Evolutionary conservation across 2,113 vertebrate species (phyloP), one percentile per base, ranked within the genome.

Genomic region (Coreoperca whiteheadi): DNA sequence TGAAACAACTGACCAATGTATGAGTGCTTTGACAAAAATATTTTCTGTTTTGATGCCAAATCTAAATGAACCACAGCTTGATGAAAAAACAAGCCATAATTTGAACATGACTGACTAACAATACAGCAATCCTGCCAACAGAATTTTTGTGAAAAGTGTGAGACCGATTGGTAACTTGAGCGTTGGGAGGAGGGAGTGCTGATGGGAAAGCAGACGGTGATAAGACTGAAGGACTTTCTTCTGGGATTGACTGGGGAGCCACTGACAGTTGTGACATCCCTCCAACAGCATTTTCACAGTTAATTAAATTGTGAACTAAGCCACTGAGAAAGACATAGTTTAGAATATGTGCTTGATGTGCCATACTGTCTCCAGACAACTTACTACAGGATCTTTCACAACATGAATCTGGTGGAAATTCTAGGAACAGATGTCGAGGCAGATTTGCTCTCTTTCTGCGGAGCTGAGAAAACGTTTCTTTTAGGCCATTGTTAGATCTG

Each of bases 301-400:
- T 94, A 92, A 93, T 94, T 95, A 81, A 91, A 94, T 92, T 92
- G 90, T 53, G 32, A 65, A 64, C 86, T 91, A 92, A 94, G 88
- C 90, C 82, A 68, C 63, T 73, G 79, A 89, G 88, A 89, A 86
- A 88, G 86, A 81, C 79, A 64, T 39, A 75, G 73, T 86, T 87
- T 32, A 65, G 84, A 88, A 84, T 70, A 83, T 74, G 82, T 71
- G 77, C 87, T 92, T 91, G 88, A 91, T 92, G 87, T 86, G 50
- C 79, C 74, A 78, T 39, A 67, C 90, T 88, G 92, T 93, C 93
- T 93, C 87, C 88, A 92, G 87, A 92, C 86, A 85, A 87, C 87
- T 82, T 86, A 69, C 59, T 77, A 41, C 63, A 39, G 46, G 83
- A 85, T 90, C 72, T 70, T 48, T 88, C 65, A 60, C 84, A 82